Base-by-base conservation (phyloP, 2,888 invertebrate genomes). In the Dryadula phaetusa region DNA sequence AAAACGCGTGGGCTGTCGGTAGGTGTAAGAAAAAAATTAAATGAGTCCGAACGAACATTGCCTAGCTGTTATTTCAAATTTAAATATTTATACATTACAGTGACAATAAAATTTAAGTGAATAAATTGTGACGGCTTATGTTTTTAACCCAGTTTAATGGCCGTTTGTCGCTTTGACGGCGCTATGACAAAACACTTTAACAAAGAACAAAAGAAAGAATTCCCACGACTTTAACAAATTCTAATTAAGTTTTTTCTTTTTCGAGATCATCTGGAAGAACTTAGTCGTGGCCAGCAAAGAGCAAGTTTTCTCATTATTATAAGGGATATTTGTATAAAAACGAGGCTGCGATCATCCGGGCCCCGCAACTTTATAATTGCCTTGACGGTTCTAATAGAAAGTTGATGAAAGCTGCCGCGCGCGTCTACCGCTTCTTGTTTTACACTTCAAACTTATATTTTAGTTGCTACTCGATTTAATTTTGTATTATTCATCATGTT, bases 301-400 rank as follows among this genome's bases (percentile, higher is more conserved):
- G 80, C 82, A 91, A 91, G 90, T 91, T 92, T 91, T 90, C 85
- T 87, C 89, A 91, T 92, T 91, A 91, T 85, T 84, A 77, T 76
- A 78, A 79, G 75, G 76, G 86, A 87, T 90, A 89, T 90, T 90
- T 91, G 87, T 90, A 84, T 88, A 90, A 90, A 87, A 88, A 88
- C 75, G 76, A 74, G 74, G 79, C 85, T 77, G 79, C 79, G 83
- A 86, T 86, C 84, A 82, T 81, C 80, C 82, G 77, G 76, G 79
- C 80, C 76, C 79, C 79, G 74, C 86, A 89, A 90, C 87, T 90
- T 90, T 87, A 81, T 92, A 92, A 92, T 92, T 91, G 89, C 84
- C 86, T 91, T 86, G 90, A 85, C 88, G 88, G 84, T 78, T 82
- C 80, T 90, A 90, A 91, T 89, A 83, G 84, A 88, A 90, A 90